Evolutionary conservation across 2,888 invertebrate species (phyloP).

Genomic region (Diplolepis rosae): DNA sequence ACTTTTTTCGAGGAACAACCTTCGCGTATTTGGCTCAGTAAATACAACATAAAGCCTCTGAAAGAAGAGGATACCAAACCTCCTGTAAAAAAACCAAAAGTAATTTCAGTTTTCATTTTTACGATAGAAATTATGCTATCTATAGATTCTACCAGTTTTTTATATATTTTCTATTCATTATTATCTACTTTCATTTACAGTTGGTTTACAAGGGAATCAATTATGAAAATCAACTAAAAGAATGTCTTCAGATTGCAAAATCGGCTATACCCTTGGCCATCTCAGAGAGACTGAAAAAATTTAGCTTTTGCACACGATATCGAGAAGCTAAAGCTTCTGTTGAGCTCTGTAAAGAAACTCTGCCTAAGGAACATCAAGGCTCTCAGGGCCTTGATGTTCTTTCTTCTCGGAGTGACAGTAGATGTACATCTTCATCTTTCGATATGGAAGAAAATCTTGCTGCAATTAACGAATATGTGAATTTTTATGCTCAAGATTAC

Average conservation of each 20-base stretch:
- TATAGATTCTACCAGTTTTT: background rate
- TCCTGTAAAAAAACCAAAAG: background rate
- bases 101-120: background rate
- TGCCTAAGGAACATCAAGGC: background rate
- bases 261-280: constrained; percentile 46
- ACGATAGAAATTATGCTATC: too few relatives aligned
- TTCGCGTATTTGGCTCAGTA: background rate
- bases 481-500: background rate
- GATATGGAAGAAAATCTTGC: background rate
- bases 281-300: constrained; percentile 44
- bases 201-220: background rate
- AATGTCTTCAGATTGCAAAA: constrained; percentile 38
- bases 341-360: background rate
- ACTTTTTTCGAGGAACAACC: constrained; percentile 74
- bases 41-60: background rate
- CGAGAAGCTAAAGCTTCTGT: too few relatives aligned
- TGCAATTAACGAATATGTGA: background rate
- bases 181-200: background rate
- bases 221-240: constrained; percentile 30
- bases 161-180: background rate
- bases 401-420: background rate
- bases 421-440: background rate
- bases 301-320: constrained; percentile 40
- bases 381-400: background rate
- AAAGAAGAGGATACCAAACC: background rate